These are phyloP conservation scores for Lochmaea crataegi DNA, from an alignment of 2,888 invertebrate species.

Conservation along the genomic window DNA sequence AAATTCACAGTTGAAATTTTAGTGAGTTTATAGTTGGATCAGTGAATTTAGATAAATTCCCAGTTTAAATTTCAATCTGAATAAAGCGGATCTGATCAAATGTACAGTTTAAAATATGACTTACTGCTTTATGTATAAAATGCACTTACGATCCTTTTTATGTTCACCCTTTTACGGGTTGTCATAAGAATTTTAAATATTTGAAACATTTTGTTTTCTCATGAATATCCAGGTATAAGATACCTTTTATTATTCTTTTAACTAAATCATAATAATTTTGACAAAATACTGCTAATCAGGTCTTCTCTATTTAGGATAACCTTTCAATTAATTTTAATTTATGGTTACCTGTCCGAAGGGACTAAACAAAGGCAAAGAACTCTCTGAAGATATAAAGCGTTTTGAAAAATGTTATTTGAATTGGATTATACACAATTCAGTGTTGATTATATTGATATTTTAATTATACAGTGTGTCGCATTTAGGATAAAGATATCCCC, in stretches of 20 bases:
- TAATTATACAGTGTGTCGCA: background rate
- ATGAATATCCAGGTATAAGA: slow-evolving; percentile 18
- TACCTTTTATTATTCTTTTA: background rate
- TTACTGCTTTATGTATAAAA: no score
- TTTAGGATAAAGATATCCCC: no score
- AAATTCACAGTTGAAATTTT: no score
- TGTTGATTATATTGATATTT: background rate
- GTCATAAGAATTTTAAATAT: slow-evolving; percentile 9
- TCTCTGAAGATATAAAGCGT: no score
- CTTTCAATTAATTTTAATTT: slow-evolving; percentile 38
- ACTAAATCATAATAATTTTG: slow-evolving; percentile 36
- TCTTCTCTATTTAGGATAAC: slow-evolving; percentile 28
- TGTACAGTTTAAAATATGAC: no score
- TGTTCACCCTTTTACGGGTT: background rate
- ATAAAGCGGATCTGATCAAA: no score
- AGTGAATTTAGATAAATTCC: no score
- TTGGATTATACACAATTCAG: background rate
- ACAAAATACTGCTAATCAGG: slow-evolving; percentile 39
- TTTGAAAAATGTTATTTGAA: background rate
- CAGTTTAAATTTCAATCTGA: no score
- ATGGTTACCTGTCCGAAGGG: slow-evolving; percentile 15
- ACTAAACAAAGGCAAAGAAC: background rate
- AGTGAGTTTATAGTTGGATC: no score
- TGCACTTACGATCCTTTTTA: no score
- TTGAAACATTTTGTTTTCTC: background rate